Evolutionary conservation across 1,140 invertebrate species (phyloP), one percentile per base, ranked within the genome.

Genomic region (Cardiocondyla obscurior): DNA sequence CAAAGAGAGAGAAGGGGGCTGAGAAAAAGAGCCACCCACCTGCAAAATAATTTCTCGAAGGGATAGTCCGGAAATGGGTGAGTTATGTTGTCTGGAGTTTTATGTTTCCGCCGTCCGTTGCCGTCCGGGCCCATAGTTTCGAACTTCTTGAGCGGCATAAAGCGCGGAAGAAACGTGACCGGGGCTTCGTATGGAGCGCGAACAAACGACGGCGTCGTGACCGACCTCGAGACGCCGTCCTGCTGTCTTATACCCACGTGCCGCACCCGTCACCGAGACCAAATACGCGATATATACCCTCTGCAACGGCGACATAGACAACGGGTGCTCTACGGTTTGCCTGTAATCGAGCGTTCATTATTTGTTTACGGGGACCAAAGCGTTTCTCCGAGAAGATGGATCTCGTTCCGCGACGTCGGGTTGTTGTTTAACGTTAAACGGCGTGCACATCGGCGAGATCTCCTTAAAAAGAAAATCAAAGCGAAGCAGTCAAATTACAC

Each of bases 31-130:
- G 58, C 83, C 49, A 57, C 55, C 82, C 81, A 79, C 79, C 85
- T 87, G 73, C 77, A 73, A 87, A 89, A 89, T 90, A 88, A 90
- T 90, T 90, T 89, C 89, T 90, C 88, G 89, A 84, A 90, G 89
- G 89, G 84, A 86, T 90, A 83, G 85, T 85, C 86, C 81, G 70
- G 86, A 89, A 89, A 89, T 88, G 86, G 84, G 72, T 90, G 88
- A 90, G 86, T 90, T 90, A 90, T 88, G 89, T 88, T 81, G 85
- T 81, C 84, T 70, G 67, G 73, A 89, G 83, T 89, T 89, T 88
- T 88, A 86, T 81, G 82, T 85, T 81, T 76, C 57, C 73, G 10
- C 60, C 30, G 36, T 58, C 42, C 81, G 28, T 46, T 22, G 19
- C 25, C 64, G 42, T 36, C 25, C 55, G 39, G 55, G 25, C 33